These are phyloP conservation scores for Penaeus chinensis DNA, from an alignment of 1,140 invertebrate genomes.

Conservation along the genomic window DNA sequence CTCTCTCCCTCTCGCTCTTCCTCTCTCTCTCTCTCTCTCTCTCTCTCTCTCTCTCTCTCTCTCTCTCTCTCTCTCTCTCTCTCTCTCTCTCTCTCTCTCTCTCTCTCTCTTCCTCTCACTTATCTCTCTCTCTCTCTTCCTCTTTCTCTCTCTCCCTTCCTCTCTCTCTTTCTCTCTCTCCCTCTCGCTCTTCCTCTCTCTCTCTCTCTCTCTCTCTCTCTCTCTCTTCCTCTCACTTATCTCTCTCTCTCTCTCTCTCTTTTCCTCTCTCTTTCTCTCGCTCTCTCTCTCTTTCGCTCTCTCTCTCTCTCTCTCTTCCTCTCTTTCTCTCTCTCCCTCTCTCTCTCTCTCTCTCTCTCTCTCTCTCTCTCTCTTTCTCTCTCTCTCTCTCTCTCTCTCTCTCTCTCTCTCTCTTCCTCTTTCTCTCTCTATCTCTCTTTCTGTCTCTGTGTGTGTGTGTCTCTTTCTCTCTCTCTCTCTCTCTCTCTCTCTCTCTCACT, in stretches of 20 bases:
- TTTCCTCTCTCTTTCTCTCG: too few relatives aligned
- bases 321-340: not conserved
- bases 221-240: too few relatives aligned
- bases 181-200: not conserved
- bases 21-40: not conserved
- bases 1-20: not conserved
- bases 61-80: too few relatives aligned
- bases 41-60: not conserved
- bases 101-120: not conserved
- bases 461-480: too few relatives aligned
- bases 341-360: conserved; percentile 8
- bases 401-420: conserved; percentile 1
- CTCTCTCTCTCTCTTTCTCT: not conserved
- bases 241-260: too few relatives aligned
- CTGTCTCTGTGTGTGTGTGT: too few relatives aligned
- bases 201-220: not conserved
- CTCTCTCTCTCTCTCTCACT: too few relatives aligned
- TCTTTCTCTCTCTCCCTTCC: not conserved
- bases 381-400: too few relatives aligned
- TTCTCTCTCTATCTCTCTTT: too few relatives aligned
- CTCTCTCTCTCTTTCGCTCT: too few relatives aligned
- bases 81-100: not conserved
- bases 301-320: too few relatives aligned
- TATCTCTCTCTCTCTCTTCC: not conserved
- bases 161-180: conserved; percentile 10